A percentile compares a stretch with the other conserved stretches of the same genome.
Conservation (phyloP, 2,797 vertebrate species). For the Linurgus olivaceus region DNA sequence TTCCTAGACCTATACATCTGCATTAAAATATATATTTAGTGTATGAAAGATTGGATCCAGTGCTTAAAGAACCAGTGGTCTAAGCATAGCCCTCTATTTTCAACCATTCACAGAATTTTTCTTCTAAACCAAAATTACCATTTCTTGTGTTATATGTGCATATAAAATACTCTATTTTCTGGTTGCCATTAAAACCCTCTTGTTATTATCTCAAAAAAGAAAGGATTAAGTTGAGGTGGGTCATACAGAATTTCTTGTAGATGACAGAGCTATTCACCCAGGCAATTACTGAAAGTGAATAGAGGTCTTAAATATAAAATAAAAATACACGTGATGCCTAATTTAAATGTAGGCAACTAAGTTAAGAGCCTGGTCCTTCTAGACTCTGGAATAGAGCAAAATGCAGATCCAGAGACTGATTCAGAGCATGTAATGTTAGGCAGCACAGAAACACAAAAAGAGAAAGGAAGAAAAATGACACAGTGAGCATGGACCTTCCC, state of each 20-base stretch:
- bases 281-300: not conserved
- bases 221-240: not conserved
- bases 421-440: not conserved
- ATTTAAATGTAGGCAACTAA: not conserved
- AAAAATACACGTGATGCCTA: fast-evolving
- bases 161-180: not conserved
- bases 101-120: not conserved
- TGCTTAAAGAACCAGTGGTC: not conserved
- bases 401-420: not conserved
- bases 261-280: not conserved
- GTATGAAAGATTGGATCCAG: not conserved
- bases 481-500: not conserved
- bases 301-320: not conserved
- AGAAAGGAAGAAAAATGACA: not conserved
- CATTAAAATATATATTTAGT: not conserved
- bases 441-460: not conserved
- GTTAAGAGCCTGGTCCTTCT: not conserved
- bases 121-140: not conserved
- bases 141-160: not conserved
- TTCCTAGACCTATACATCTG: not conserved
- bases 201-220: not conserved
- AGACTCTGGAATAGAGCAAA: not conserved
- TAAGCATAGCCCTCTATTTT: not conserved
- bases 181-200: not conserved
- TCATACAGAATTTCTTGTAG: not conserved